phyloP scores from a whole-genome alignment of 2,888 invertebrate species.

The Oxycera nigricornis region DNA sequence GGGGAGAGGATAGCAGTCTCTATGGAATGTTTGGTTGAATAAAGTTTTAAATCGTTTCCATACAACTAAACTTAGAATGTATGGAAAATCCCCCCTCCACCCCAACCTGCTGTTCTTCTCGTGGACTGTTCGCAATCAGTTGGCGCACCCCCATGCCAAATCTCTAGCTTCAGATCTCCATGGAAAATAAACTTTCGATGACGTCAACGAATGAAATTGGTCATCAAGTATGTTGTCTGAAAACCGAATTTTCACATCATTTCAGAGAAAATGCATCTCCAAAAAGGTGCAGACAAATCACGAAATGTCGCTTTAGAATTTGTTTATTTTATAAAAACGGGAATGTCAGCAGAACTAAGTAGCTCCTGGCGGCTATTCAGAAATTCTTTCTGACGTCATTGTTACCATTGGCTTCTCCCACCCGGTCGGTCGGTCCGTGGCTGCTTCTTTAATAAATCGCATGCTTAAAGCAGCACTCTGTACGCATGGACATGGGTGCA shows the following conservation, averaged over 20 bases:
- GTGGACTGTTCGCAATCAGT: background rate
- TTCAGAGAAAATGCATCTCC: background rate
- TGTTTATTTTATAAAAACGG: background rate
- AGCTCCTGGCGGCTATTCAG: background rate
- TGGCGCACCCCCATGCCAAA: background rate
- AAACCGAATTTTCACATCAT: background rate
- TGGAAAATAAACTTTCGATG: slow-evolving; percentile 9
- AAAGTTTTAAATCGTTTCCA: slow-evolving; percentile 2
- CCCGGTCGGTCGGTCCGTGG: too few relatives aligned
- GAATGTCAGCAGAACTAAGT: background rate
- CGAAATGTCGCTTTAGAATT: too few relatives aligned
- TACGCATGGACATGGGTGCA: slow-evolving; percentile 45
- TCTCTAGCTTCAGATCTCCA: background rate
- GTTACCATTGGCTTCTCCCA: background rate
- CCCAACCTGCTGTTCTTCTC: background rate
- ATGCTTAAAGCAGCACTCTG: slow-evolving; percentile 42
- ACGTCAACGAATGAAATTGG: slow-evolving; percentile 21
- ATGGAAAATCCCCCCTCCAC: background rate
- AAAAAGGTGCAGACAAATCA: background rate
- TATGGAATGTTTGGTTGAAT: slow-evolving; percentile 22
- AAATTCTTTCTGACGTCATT: slow-evolving; percentile 23
- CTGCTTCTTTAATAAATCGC: slow-evolving; percentile 8
- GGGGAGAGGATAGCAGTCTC: background rate
- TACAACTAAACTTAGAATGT: background rate
- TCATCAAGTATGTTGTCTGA: background rate